Percentiles rank a stretch among this genome's conserved stretches.
Evolutionary conservation across 2,888 invertebrate species (phyloP).

Genomic region (Achlya flavicornis): DNA sequence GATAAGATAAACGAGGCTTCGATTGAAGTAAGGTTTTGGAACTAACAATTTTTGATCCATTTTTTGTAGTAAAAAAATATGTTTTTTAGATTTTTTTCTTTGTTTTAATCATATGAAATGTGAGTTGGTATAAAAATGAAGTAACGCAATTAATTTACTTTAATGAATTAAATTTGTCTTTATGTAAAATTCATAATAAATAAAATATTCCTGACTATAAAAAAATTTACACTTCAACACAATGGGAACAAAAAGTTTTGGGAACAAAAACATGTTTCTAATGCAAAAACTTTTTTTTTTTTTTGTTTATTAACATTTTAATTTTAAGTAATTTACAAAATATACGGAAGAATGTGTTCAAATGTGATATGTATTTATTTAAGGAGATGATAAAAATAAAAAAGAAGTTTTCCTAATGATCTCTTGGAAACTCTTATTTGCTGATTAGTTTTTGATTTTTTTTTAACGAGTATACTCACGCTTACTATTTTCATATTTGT

Average conservation of each 20-base stretch:
- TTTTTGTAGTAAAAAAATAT: slow-evolving; percentile 21
- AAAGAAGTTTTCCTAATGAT: slow-evolving; percentile 82
- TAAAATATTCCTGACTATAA: no score
- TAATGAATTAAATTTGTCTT: no score
- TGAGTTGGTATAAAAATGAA: no score
- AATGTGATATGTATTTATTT: slow-evolving; percentile 82
- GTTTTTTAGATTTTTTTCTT: slow-evolving; percentile 14
- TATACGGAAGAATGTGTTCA: slow-evolving; percentile 78
- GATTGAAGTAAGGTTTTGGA: not conserved
- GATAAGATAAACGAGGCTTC: slow-evolving; percentile 28
- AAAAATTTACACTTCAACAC: not conserved
- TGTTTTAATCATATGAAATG: no score
- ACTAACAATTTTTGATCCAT: not conserved
- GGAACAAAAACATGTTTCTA: slow-evolving; percentile 49
- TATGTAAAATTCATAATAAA: no score
- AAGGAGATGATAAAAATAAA: slow-evolving; percentile 67
- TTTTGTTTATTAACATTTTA: slow-evolving; percentile 1
- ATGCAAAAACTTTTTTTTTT: slow-evolving; percentile 11
- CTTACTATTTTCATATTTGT: not conserved
- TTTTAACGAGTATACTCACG: slow-evolving; percentile 38
- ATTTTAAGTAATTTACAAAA: slow-evolving; percentile 50
- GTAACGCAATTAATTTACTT: no score
- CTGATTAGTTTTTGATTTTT: slow-evolving; percentile 48
- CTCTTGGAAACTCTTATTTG: slow-evolving; percentile 81
- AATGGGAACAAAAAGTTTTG: slow-evolving; percentile 54